Base-by-base conservation (phyloP, 2,888 invertebrate genomes). In the Scrobipalpa costella region DNA sequence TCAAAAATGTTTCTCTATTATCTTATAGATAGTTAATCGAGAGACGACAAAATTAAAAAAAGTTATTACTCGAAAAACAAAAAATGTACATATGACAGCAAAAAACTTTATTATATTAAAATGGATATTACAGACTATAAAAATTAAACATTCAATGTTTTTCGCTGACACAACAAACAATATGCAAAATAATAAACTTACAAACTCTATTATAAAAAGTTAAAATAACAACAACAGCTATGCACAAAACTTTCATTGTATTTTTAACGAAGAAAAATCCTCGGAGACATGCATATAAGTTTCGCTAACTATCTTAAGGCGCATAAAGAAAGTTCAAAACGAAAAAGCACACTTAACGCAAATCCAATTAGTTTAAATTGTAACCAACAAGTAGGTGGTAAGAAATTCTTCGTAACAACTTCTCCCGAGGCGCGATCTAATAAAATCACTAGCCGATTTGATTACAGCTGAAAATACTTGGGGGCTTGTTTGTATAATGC, bases 381-480 rank as follows among this genome's bases (percentile, higher is more conserved):
- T 52, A 52, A 52, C 50, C 21, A 21, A 13, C 50, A 52, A 52
- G 50, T 2, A 52, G 50, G 19, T 13, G 9, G 21, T 19, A 2
- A 2, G 21, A 49, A 44, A 21, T 21, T 27, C 15, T 44, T 7
- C 19, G 59, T 47, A 59, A 59, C 59, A 60, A 49, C 60, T 49
- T 49, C 55, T 50, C 36, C 36, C 33, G 27, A 15, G 57, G 34
- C 52, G 15, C 11, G 47, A 63, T 63, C 38, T 50, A 63, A 58
- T 58, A 73, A 70, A 79, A 74, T 75, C 75, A 71, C 76, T 77
- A 74, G 74, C 71, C 73, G 73, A 70, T 76, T 76, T 75, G 73
- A 80, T 80, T 78, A 76, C 76, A 75, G 71, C 71, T 74, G 73
- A 79, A 82, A 80, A 80, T 73, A 74, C 73, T 74, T 66, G 70